Evolutionary conservation across 2,113 vertebrate genomes (phyloP).

Genomic region (Dicentrarchus labrax): DNA sequence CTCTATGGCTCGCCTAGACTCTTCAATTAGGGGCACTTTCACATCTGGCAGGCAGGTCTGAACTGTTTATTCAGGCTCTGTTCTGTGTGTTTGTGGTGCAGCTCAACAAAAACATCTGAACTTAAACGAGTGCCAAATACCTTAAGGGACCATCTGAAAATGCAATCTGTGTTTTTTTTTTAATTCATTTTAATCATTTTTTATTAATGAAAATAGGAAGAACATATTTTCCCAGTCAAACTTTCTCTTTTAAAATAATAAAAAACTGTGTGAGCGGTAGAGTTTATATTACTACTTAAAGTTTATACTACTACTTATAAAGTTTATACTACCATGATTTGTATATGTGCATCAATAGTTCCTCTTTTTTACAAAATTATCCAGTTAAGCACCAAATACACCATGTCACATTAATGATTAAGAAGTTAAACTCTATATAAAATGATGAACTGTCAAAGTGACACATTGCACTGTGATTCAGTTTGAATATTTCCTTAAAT

Average conservation of each 20-base stretch:
- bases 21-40: neutral
- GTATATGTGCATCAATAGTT: neutral
- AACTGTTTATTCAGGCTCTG: neutral
- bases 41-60: neutral
- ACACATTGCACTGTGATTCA: neutral
- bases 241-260: neutral
- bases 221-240: no score
- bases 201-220: no score
- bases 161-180: neutral
- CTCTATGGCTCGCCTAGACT: neutral
- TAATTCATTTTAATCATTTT: neutral
- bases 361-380: neutral
- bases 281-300: neutral
- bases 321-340: no score
- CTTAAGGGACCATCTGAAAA: neutral
- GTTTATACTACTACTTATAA: no score
- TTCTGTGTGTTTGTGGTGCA: neutral
- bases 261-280: neutral
- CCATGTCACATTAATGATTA: neutral
- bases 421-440: neutral
- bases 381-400: neutral
- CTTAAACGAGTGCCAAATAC: neutral
- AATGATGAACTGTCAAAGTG: neutral
- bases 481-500: constrained; percentile 11
- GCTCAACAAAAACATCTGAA: neutral